phyloP scores from a whole-genome alignment of 1,140 invertebrate species.

The Papilio polytes region DNA sequence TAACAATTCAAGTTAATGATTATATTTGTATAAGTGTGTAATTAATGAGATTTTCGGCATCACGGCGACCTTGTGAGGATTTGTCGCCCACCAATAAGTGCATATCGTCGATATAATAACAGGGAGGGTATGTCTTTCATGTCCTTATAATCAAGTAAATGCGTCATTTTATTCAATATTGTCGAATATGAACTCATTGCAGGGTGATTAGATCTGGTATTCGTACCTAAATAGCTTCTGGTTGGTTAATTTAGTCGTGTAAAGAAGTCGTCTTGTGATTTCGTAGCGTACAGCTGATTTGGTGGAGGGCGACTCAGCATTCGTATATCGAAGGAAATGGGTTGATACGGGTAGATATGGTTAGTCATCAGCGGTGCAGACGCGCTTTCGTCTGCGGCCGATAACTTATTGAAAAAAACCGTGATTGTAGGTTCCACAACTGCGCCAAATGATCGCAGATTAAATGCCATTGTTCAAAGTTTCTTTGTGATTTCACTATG shows the following conservation, averaged over 20 bases:
- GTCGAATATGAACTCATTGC: slow-evolving; percentile 59
- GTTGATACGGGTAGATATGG: slow-evolving; percentile 72
- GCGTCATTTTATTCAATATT: slow-evolving; percentile 82
- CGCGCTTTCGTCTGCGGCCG: slow-evolving; percentile 62
- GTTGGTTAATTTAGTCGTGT: slow-evolving; percentile 40
- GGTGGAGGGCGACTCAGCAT: slow-evolving; percentile 67
- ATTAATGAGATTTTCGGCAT: slow-evolving; percentile 81
- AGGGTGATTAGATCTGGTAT: slow-evolving; percentile 49
- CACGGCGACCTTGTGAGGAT: slow-evolving; percentile 78
- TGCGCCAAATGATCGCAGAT: slow-evolving; percentile 65
- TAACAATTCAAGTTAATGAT: slow-evolving; percentile 75
- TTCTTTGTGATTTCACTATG: slow-evolving; percentile 79
- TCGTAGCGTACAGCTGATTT: slow-evolving; percentile 75
- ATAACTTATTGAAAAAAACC: slow-evolving; percentile 60
- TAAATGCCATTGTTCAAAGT: slow-evolving; percentile 69
- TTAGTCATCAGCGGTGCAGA: slow-evolving; percentile 77
- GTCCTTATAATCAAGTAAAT: slow-evolving; percentile 80
- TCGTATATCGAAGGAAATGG: slow-evolving; percentile 65
- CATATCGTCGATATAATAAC: slow-evolving; percentile 76
- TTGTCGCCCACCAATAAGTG: slow-evolving; percentile 76
- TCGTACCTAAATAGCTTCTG: slow-evolving; percentile 38
- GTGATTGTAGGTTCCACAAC: slow-evolving; percentile 56
- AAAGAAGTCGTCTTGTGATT: slow-evolving; percentile 49
- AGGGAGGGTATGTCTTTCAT: slow-evolving; percentile 82
- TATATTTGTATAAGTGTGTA: slow-evolving; percentile 73